Percentiles rank a stretch among this genome's conserved stretches.
Evolutionary conservation across 2,797 vertebrate genomes (phyloP).

Genomic region (Cyclura pinguis): DNA sequence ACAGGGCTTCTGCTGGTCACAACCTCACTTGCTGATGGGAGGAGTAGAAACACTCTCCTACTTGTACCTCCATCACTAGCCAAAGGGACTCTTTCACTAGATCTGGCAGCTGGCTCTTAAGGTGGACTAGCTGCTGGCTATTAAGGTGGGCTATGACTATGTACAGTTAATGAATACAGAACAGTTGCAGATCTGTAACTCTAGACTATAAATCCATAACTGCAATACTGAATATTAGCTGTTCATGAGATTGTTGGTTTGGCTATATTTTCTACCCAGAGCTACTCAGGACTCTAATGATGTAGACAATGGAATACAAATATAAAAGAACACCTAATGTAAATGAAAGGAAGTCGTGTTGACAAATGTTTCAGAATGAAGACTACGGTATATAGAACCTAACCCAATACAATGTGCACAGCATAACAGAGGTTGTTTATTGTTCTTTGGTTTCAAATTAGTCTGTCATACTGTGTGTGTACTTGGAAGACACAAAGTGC

Average conservation of each 20-base stretch:
- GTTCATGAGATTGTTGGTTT: neutral
- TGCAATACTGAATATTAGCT: too few relatives aligned
- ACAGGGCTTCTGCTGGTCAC: too few relatives aligned
- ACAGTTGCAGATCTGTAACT: too few relatives aligned
- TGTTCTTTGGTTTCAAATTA: neutral
- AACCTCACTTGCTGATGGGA: too few relatives aligned
- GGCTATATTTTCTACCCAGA: neutral
- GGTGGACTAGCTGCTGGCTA: too few relatives aligned
- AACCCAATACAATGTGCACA: neutral
- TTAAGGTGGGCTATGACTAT: too few relatives aligned
- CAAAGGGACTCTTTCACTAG: too few relatives aligned
- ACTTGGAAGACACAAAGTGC: neutral
- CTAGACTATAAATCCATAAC: too few relatives aligned
- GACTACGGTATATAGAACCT: neutral
- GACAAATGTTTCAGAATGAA: neutral
- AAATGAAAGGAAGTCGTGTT: neutral
- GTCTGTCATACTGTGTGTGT: neutral
- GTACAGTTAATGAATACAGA: too few relatives aligned
- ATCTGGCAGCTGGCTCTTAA: too few relatives aligned
- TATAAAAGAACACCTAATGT: neutral
- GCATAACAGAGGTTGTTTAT: neutral
- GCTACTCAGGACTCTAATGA: neutral
- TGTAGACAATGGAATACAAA: neutral
- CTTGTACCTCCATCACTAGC: too few relatives aligned
- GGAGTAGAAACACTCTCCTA: too few relatives aligned